Evolutionary conservation across 2,888 invertebrate species (phyloP).

Genomic region (Esperia sulphurella): DNA sequence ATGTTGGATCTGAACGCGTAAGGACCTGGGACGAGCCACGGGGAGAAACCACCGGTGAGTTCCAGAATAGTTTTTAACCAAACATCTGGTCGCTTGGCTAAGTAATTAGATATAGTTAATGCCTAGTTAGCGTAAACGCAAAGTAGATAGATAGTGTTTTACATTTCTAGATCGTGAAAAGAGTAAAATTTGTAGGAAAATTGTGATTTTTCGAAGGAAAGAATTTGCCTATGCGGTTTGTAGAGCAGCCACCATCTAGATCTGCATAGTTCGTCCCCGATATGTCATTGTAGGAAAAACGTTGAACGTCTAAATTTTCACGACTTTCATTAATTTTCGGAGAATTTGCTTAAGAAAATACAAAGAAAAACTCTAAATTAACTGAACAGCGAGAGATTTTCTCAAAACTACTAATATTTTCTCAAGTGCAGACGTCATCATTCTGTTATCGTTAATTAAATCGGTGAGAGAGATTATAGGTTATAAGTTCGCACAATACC

Average conservation of each 20-base stretch:
- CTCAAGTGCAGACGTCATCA: too few species aligned
- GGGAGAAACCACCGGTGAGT: slow-evolving; percentile 10
- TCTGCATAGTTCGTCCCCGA: slow-evolving; percentile 18
- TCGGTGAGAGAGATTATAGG: too few species aligned
- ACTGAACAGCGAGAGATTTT: too few species aligned
- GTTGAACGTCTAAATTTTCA: too few species aligned
- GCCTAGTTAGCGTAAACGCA: slow-evolving; percentile 4
- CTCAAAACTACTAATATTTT: too few species aligned
- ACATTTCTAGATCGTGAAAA: neutral
- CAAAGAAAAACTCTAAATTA: too few species aligned
- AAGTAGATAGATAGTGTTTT: slow-evolving; percentile 8
- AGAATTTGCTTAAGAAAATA: too few species aligned
- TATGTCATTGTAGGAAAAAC: slow-evolving; percentile 18
- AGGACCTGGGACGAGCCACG: slow-evolving; percentile 7
- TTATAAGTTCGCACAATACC: too few species aligned
- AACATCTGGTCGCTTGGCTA: neutral
- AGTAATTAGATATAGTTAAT: neutral
- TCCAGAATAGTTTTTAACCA: slow-evolving; percentile 4
- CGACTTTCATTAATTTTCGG: too few species aligned
- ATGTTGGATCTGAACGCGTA: slow-evolving; percentile 45
- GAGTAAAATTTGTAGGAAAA: slow-evolving; percentile 1
- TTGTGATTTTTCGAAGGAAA: slow-evolving; percentile 5
- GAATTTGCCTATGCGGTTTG: slow-evolving; percentile 18
- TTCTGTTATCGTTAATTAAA: too few species aligned
- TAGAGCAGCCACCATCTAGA: slow-evolving; percentile 49